Evolutionary conservation across 2,113 vertebrate species (phyloP).

Genomic region (Callopanchax toddi): DNA sequence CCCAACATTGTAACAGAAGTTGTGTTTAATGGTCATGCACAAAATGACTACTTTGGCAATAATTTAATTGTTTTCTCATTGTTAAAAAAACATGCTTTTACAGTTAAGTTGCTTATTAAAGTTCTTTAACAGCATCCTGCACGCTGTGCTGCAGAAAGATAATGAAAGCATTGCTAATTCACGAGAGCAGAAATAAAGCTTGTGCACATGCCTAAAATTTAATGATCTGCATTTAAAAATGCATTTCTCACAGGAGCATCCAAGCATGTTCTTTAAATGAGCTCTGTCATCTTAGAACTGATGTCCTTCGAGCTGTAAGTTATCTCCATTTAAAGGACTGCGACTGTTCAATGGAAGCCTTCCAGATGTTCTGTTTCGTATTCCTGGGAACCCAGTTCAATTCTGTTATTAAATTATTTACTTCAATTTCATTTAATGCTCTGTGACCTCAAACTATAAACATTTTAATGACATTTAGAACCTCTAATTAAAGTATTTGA

Average conservation of each 20-base stretch:
- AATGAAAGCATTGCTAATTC: not conserved
- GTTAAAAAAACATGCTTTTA: no score
- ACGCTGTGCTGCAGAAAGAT: not conserved
- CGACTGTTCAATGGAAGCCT: constrained; percentile 12
- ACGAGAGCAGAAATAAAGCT: not conserved
- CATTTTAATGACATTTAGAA: no score
- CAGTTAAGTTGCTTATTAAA: no score
- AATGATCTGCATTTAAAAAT: not conserved
- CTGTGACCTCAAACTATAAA: constrained; percentile 18
- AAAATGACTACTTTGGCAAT: no score
- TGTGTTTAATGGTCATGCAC: no score
- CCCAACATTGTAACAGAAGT: no score
- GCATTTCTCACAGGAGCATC: not conserved
- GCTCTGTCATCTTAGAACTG: not conserved
- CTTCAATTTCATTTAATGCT: not conserved
- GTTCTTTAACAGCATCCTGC: no score
- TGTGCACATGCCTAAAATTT: not conserved
- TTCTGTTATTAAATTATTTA: not conserved
- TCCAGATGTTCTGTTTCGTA: not conserved
- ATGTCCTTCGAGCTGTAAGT: not conserved
- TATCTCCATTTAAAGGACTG: not conserved
- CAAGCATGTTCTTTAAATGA: not conserved
- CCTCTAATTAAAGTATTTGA: no score
- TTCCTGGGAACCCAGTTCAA: constrained; percentile 9
- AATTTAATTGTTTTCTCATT: no score